Conservation (phyloP, 2,113 vertebrate species). For the Dipodomys merriami region DNA sequence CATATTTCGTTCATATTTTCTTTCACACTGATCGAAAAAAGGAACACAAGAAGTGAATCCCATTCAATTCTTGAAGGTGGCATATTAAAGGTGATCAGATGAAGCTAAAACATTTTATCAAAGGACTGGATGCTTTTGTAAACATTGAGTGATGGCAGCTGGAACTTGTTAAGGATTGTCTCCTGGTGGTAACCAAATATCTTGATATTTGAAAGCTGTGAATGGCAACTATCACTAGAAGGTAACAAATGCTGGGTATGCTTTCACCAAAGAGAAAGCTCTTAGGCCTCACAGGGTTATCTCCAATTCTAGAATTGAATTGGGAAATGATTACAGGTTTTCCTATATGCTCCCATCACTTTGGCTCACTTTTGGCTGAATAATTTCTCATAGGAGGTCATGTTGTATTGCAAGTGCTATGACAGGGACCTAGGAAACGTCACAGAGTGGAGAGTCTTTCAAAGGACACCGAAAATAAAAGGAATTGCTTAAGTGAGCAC, state of each 20-base stretch:
- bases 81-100: neutral
- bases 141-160: neutral
- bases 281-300: neutral
- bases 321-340: neutral
- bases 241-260: neutral
- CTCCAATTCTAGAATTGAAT: neutral
- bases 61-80: too few relatives aligned
- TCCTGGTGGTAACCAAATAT: neutral
- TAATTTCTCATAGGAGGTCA: conserved; percentile 17
- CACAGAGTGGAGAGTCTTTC: conserved; percentile 42
- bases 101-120: neutral
- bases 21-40: neutral
- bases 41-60: conserved; percentile 16
- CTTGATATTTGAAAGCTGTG: conserved; percentile 8
- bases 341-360: neutral
- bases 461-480: conserved; percentile 35
- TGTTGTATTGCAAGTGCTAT: neutral
- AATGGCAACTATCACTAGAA: conserved; percentile 41
- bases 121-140: conserved; percentile 20
- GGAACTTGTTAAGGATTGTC: neutral
- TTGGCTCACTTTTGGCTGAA: neutral
- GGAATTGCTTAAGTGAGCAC: neutral
- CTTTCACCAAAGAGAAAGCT: conserved; percentile 50
- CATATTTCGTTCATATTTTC: neutral
- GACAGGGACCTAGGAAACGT: conserved; percentile 12